phyloP scores from a whole-genome alignment of 2,113 vertebrate genomes.

The Jaculus jaculus region DNA sequence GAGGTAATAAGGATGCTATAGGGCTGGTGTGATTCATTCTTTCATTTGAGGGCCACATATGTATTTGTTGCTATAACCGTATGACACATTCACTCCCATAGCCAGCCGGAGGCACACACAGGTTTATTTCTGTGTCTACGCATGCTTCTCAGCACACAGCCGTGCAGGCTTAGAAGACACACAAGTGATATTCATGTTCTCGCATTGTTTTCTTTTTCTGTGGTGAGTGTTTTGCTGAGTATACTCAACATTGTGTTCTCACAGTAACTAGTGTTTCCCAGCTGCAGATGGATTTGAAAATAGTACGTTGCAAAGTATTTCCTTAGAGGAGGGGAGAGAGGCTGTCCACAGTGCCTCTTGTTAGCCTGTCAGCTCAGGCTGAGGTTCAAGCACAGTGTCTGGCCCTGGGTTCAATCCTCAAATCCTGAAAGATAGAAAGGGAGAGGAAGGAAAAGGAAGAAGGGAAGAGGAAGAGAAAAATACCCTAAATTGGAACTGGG shows the following conservation, averaged over 20 bases:
- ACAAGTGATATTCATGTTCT: background rate
- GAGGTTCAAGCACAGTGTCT: too few species aligned
- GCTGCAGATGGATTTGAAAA: background rate
- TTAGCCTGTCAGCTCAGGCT: background rate
- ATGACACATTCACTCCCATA: background rate
- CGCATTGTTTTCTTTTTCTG: background rate
- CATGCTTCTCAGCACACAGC: background rate
- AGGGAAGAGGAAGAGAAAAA: background rate
- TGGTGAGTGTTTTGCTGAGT: slow-evolving; percentile 4
- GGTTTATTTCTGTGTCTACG: background rate
- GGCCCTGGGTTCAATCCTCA: background rate
- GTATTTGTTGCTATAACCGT: background rate
- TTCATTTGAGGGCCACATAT: background rate
- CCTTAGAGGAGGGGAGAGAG: background rate
- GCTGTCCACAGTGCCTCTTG: background rate
- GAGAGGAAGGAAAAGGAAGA: too few species aligned
- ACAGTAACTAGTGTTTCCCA: background rate
- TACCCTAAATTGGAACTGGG: background rate
- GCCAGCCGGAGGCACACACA: background rate
- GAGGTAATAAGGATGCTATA: too few species aligned
- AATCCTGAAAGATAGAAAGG: too few species aligned
- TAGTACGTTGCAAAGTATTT: background rate
- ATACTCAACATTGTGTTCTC: background rate
- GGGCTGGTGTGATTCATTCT: background rate
- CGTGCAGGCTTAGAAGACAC: background rate